These are phyloP conservation scores for Melanostoma scalare DNA, from an alignment of 2,888 invertebrate genomes.

Conservation along the genomic window DNA sequence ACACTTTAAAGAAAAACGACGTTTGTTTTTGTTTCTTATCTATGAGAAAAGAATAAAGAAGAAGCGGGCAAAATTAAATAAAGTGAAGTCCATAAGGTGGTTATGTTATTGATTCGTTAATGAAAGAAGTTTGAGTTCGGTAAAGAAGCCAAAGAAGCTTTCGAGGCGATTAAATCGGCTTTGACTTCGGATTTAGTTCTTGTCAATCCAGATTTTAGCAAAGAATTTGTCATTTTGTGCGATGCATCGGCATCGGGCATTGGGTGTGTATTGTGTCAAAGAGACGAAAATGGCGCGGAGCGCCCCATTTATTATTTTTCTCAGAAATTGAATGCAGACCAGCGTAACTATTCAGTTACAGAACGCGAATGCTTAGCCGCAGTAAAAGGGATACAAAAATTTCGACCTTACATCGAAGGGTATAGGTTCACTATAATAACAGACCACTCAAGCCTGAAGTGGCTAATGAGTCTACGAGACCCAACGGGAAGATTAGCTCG, in stretches of 20 bases:
- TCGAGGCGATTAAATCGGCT: neutral
- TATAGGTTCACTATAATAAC: neutral
- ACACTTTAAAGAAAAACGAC: slow-evolving; percentile 12
- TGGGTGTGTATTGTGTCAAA: slow-evolving; percentile 45
- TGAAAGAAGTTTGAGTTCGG: no score
- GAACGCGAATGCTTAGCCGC: neutral
- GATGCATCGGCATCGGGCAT: slow-evolving; percentile 58
- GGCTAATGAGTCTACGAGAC: slow-evolving; percentile 1
- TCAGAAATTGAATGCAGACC: neutral
- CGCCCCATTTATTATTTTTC: slow-evolving; percentile 21
- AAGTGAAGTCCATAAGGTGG: no score
- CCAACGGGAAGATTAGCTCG: neutral
- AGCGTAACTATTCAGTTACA: slow-evolving; percentile 1
- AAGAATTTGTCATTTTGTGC: slow-evolving; percentile 12
- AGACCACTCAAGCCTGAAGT: slow-evolving; percentile 2
- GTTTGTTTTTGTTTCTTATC: no score
- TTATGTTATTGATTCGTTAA: no score
- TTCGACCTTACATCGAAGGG: neutral
- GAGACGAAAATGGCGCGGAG: slow-evolving; percentile 32
- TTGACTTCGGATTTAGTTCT: neutral
- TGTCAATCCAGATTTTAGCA: slow-evolving; percentile 47
- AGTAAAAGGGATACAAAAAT: neutral
- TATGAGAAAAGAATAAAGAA: no score
- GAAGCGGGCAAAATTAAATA: no score
- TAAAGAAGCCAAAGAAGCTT: no score